phyloP scores from a whole-genome alignment of 2,888 invertebrate species.

The Drosophila lutescens region DNA sequence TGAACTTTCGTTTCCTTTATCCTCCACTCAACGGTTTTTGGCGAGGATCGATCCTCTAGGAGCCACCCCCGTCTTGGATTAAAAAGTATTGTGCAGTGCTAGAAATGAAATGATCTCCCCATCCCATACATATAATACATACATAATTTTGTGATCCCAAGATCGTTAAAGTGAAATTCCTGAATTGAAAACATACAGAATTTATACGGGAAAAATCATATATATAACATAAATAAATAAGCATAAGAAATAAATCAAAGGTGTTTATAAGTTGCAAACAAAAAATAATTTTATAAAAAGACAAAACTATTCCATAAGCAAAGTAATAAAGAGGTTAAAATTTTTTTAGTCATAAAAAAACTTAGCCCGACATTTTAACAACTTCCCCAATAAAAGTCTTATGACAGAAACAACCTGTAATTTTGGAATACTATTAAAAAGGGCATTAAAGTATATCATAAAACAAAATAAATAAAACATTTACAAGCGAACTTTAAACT shows the following conservation, averaged over 20 bases:
- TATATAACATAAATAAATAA: neutral
- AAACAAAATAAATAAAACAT: no score
- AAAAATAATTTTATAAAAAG: neutral
- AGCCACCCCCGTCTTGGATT: conserved; percentile 1
- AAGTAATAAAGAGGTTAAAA: no score
- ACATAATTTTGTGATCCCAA: neutral
- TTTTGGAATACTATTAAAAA: neutral
- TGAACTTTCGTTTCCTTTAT: conserved; percentile 69
- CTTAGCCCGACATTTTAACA: neutral
- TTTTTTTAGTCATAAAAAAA: neutral
- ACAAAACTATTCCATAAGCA: neutral
- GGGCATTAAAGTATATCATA: neutral
- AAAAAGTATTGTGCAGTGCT: conserved; percentile 32
- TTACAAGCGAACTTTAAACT: no score
- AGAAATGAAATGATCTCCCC: conserved; percentile 2
- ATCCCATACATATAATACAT: neutral
- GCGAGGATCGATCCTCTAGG: neutral
- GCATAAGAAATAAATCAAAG: conserved; percentile 5
- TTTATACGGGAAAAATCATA: neutral
- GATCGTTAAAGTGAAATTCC: conserved; percentile 21
- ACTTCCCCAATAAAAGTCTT: neutral
- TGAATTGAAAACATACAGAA: neutral
- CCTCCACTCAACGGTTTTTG: neutral
- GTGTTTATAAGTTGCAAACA: conserved; percentile 11
- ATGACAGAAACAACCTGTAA: no score